Conservation (phyloP, 2,113 vertebrate genomes). For the Bos javanicus region DNA sequence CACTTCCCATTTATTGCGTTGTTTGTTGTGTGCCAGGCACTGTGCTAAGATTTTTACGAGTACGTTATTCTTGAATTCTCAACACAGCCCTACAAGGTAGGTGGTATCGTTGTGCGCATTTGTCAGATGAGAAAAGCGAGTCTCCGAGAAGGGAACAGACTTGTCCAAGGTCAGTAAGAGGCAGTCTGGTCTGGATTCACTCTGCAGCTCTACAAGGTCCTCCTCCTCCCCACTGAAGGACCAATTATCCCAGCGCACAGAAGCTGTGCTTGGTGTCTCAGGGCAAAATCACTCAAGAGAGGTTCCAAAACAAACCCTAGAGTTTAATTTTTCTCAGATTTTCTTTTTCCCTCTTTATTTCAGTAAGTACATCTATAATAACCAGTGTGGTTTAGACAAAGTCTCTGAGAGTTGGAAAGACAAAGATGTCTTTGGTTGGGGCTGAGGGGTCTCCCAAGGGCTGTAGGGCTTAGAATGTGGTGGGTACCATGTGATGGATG, state of each 20-base stretch:
- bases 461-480: not conserved
- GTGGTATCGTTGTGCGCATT: not conserved
- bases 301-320: not conserved
- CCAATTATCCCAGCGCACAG: not conserved
- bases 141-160: not conserved
- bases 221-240: not conserved
- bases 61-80: not conserved
- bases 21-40: not conserved
- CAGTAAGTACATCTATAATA: not conserved
- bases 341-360: not conserved
- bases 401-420: not conserved
- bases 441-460: not conserved
- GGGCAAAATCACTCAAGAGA: not conserved
- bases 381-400: not conserved
- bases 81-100: not conserved
- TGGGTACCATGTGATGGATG: too few species aligned
- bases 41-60: not conserved
- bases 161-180: not conserved
- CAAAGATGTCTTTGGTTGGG: not conserved
- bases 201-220: not conserved
- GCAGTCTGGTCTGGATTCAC: not conserved
- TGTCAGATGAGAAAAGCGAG: not conserved
- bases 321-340: not conserved
- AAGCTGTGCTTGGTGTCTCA: not conserved
- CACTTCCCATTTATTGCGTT: not conserved